phyloP scores from a whole-genome alignment of 2,797 vertebrate species.

The Poeciliopsis gracilis region DNA sequence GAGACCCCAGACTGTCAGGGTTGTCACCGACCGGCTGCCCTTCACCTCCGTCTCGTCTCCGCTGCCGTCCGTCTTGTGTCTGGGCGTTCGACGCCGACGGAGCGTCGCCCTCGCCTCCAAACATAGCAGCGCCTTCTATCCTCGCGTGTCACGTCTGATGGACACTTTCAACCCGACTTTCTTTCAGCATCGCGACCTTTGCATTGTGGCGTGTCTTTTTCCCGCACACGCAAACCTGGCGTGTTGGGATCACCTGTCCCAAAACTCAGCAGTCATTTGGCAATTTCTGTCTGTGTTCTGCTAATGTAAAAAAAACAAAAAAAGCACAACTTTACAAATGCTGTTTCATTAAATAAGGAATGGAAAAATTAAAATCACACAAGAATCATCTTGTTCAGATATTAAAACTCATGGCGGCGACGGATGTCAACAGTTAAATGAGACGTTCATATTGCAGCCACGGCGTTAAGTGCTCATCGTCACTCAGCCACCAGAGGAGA shows the following conservation, averaged over 20 bases:
- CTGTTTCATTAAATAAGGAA: too few relatives aligned
- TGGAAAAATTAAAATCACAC: too few relatives aligned
- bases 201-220: slow-evolving; percentile 21
- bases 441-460: too few relatives aligned
- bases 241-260: slow-evolving; percentile 7
- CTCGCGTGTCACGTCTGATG: slow-evolving; percentile 28
- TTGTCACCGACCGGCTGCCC: slow-evolving; percentile 57
- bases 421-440: too few relatives aligned
- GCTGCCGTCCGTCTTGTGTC: slow-evolving; percentile 37
- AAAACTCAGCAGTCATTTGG: not conserved
- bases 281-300: not conserved
- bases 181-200: slow-evolving; percentile 11
- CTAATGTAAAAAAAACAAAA: too few relatives aligned
- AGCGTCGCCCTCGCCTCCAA: slow-evolving; percentile 41
- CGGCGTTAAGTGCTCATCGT: too few relatives aligned
- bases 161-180: slow-evolving; percentile 44
- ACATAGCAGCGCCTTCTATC: slow-evolving; percentile 30
- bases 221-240: not conserved
- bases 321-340: too few relatives aligned
- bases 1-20: slow-evolving; percentile 54
- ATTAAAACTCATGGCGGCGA: too few relatives aligned
- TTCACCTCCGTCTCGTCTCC: slow-evolving; percentile 36
- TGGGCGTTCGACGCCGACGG: slow-evolving; percentile 43
- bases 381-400: too few relatives aligned
- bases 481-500: too few relatives aligned